Base-by-base conservation (phyloP, 2,888 invertebrate genomes). In the Apotomis capreana region DNA sequence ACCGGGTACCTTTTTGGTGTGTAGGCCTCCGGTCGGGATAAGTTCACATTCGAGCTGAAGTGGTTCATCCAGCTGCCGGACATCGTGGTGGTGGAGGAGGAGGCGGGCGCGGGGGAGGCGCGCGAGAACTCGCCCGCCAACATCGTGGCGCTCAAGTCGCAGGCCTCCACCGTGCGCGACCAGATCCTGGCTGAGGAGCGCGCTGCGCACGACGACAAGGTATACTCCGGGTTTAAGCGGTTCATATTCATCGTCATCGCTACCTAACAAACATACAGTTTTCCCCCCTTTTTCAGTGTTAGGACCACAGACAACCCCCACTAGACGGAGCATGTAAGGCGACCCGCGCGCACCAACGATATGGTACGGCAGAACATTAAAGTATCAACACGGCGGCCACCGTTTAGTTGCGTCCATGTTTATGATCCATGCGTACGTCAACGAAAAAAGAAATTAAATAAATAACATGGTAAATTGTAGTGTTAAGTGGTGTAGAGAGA, bases 21-120 rank as follows among this genome's bases (percentile, higher is more conserved):
- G 1, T 76, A 96, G 95, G 96, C 97, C 12, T 96, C 97, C 6
- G 97, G 97, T 0, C 95, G 97, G 54, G 98, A 98, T 88, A 97
- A 97, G 86, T 97, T 97, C 83, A 97, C 97, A 5, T 98, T 98
- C 86, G 98, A 98, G 88, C 91, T 98, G 81, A 98, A 98, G 85
- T 98, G 98, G 98, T 98, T 97, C 88, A 97, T 98, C 81, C 96
- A 98, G 0, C 94, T 99, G 12, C 95, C 96, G 77, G 97, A 98
- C 84, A 96, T 97, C 46, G 93, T 95, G 72, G 96, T 97, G 49
- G 93, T 95, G 55, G 96, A 97, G 64, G 95, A 96, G 75, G 96
- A 96, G 79, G 94, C 95, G 51, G 83, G 83, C 0, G 81, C 81
- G 65, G 82, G 79, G 51, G 90, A 89, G 26, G 85, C 90, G 52